Evolutionary conservation across 2,888 invertebrate genomes (phyloP).

Genomic region (Himalopsyche japonica): DNA sequence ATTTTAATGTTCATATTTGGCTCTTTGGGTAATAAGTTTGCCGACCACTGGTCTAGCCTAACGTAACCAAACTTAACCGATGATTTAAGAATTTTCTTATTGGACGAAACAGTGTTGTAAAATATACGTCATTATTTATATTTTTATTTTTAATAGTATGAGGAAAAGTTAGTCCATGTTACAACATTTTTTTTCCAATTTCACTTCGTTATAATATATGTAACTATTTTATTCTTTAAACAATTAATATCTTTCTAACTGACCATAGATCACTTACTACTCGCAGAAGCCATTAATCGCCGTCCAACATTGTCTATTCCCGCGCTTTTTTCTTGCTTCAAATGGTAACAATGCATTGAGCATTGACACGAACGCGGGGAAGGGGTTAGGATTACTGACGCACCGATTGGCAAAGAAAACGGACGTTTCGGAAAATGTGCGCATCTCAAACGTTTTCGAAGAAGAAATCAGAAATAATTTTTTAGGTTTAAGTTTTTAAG

Average conservation of each 20-base stretch:
- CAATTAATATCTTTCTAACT: not conserved
- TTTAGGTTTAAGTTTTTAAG: too few species aligned
- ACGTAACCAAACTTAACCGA: too few species aligned
- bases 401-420: constrained; percentile 1
- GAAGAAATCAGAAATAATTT: too few species aligned
- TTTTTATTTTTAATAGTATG: too few species aligned
- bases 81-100: too few species aligned
- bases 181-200: not conserved
- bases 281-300: not conserved
- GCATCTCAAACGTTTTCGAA: not conserved
- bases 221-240: not conserved
- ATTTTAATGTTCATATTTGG: too few species aligned
- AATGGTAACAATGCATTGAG: not conserved
- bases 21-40: too few species aligned
- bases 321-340: not conserved
- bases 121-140: too few species aligned
- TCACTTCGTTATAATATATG: not conserved
- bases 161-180: too few species aligned
- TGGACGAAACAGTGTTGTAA: too few species aligned
- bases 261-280: not conserved
- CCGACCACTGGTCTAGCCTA: too few species aligned
- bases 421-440: not conserved
- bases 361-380: constrained; percentile 1
- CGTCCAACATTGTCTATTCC: not conserved
- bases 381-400: not conserved